Base-by-base conservation (phyloP, 2,113 vertebrate species). In the Scatophagus argus region DNA sequence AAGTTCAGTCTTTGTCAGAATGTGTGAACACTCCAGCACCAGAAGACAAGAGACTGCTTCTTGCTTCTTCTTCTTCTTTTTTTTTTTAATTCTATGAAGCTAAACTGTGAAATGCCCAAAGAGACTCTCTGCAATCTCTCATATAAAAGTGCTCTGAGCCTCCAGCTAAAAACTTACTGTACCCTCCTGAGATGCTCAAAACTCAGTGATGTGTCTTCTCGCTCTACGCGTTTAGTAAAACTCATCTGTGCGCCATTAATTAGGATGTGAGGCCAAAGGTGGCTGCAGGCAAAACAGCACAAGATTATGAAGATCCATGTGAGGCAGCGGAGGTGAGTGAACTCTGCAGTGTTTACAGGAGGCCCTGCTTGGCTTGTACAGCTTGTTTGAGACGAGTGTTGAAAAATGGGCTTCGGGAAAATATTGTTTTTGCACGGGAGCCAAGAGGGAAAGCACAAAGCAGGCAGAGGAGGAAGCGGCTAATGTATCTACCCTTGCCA, bases 351-450 rank as follows among this genome's bases (percentile, higher is more conserved):
- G 82, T 79, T 84, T 73, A 75, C 81, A 44, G 58, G 38, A 59
- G 63, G 38, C 46, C 67, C 9, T 5, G 38, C 55, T 84, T 19
- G 11, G 70, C 74, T 72, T 11, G 47, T 6, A 19, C 76, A 8
- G 54, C 43, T 3, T 46, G 47, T 79, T 73, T 36, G 59, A 81
- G 55, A 47, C 60, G 16, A 81, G 80, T 55, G 75, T 25, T 88
- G 83, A 85, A 82, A 85, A 80, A 84, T 58, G 74, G 46, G 49
- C 72, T 52, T 77, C 32, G 5, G 78, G 60, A 76, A 85, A 88
- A 90, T 72, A 81, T 85, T 86, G 79, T 82, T 81, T 88, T 85
- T 79, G 72, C 39, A 52, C 39, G 25, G 64, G 41, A 76, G 83
- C 83, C 88, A 88, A 87, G 72, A 79, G 78, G 78, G 64, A 77